Base-by-base conservation (phyloP, 2,888 invertebrate genomes). In the Thysanoteuthis rhombus region DNA sequence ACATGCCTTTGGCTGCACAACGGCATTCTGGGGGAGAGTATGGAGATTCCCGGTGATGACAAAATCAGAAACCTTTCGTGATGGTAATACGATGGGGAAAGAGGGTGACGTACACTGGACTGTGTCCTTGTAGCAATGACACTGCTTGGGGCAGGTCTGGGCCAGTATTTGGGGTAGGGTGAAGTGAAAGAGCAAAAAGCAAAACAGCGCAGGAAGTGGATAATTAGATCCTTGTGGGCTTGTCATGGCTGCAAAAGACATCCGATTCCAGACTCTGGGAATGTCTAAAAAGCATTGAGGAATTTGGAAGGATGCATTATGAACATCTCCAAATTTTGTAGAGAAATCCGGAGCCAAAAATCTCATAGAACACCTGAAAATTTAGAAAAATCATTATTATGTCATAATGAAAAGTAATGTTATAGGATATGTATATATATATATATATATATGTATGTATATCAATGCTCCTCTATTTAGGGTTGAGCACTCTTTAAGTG, bases 391-490 rank as follows among this genome's bases (percentile, higher is more conserved):
- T 75, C 19, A 75, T 10, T 75, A 12, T 3, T 16, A 75, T 3
- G n/a, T 75, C n/a, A 32, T n/a, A 28, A 25, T 58, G 28, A 58
- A 58, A 58, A 5, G 28, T 3, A 58, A 58, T 90, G 28, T 90
- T n/a, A n/a, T n/a, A n/a, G n/a, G n/a, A 90, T 39, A 90, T 89
- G n/a, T 89, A 89, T 89, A 89, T 89, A 89, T 89, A 89, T 89
- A 89, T 89, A 89, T 38, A 89, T 89, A 89, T 89, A n/a, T 89
- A 90, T 90, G n/a, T 90, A 90, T 90, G n/a, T 90, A 90, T 22
- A 90, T 90, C n/a, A n/a, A n/a, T n/a, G n/a, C n/a, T n/a, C n/a
- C n/a, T n/a, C n/a, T n/a, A n/a, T n/a, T n/a, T n/a, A n/a, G n/a
- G n/a, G n/a, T n/a, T n/a, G n/a, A n/a, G n/a, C n/a, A n/a, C n/a